phyloP scores from a whole-genome alignment of 53 echinoderm and acorn worm genomes.

The Apostichopus leukothele region DNA sequence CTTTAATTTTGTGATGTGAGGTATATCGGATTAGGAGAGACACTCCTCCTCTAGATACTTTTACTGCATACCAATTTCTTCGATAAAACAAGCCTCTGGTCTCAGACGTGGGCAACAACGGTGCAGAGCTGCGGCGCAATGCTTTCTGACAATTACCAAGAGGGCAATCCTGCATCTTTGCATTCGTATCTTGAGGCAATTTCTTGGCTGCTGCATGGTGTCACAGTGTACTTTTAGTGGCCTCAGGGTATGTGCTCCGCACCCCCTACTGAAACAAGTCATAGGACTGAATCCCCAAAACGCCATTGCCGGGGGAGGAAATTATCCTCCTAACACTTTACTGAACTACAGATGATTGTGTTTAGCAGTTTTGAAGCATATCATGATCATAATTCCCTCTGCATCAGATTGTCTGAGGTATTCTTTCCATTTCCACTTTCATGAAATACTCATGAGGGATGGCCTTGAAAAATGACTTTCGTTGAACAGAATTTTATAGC shows the following conservation, averaged over 20 bases:
- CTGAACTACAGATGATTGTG: conserved; percentile 25
- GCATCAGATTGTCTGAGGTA: conserved; percentile 18
- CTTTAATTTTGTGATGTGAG: neutral
- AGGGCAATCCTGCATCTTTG: conserved; percentile 44
- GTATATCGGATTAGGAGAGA: neutral
- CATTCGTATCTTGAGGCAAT: conserved; percentile 10
- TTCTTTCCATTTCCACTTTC: neutral
- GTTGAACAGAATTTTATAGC: neutral
- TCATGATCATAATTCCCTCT: conserved; percentile 28
- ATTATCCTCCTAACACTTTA: conserved; percentile 45
- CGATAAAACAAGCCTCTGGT: neutral
- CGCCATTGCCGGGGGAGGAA: conserved; percentile 28
- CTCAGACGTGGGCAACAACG: neutral
- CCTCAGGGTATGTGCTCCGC: conserved; percentile 34
- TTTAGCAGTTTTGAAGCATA: conserved; percentile 20
- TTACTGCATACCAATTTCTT: neutral
- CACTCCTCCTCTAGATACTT: neutral
- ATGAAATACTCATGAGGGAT: conserved; percentile 24
- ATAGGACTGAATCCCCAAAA: conserved; percentile 46
- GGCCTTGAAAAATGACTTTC: conserved; percentile 31
- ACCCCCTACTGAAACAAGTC: conserved; percentile 38
- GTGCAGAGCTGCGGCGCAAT: neutral
- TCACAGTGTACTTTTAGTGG: conserved; percentile 42
- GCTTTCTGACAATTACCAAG: conserved; percentile 35
- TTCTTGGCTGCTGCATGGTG: conserved; percentile 19